Conservation (phyloP, 2,888 invertebrate species). For the Barypeithes pellucidus region DNA sequence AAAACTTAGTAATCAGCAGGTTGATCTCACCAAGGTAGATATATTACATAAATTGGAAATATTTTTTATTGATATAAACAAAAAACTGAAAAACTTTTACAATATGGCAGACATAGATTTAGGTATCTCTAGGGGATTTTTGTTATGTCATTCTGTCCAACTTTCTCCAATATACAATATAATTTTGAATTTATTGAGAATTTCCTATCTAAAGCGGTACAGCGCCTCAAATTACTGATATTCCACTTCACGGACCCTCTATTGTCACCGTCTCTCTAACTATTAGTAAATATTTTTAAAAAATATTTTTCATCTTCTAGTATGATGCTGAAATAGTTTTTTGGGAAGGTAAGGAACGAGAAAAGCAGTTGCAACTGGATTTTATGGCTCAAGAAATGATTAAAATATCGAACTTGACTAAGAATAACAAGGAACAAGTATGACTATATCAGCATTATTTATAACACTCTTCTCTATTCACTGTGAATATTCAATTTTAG, state of each 20-base stretch:
- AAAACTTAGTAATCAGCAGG: conserved; percentile 90
- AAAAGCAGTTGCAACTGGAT: conserved; percentile 89
- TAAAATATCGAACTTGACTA: conserved; percentile 84
- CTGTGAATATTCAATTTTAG: conserved; percentile 68
- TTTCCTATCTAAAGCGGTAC: no score
- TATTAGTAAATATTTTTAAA: no score
- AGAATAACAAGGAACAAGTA: conserved; percentile 88
- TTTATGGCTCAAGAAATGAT: conserved; percentile 87
- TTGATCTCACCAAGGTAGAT: conserved; percentile 89
- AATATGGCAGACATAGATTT: no score
- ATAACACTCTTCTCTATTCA: neutral
- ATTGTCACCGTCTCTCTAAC: no score
- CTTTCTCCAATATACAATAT: no score
- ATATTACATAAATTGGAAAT: neutral
- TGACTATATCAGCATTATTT: conserved; percentile 33
- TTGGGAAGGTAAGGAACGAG: conserved; percentile 91
- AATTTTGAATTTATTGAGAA: no score
- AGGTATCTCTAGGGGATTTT: no score
- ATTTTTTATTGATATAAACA: no score
- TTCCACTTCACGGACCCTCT: no score
- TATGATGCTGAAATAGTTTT: conserved; percentile 93
- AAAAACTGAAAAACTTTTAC: no score
- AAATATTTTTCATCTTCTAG: conserved; percentile 70
- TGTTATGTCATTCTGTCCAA: no score
- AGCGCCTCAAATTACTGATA: no score